Evolutionary conservation across 2,797 vertebrate genomes (phyloP).

Genomic region (Trematomus bernacchii): DNA sequence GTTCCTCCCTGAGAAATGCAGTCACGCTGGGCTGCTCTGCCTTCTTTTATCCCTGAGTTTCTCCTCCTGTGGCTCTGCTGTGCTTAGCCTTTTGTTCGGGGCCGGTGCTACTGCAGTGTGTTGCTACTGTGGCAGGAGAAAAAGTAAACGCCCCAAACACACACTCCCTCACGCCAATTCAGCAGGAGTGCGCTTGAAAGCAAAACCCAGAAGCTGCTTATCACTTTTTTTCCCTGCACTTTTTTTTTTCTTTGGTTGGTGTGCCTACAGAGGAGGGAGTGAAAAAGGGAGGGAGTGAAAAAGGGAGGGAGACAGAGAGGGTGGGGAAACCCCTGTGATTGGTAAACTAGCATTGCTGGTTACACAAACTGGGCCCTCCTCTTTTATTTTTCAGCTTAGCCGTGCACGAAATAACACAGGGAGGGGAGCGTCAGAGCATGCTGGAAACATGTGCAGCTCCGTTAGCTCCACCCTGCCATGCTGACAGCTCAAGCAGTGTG

Average conservation of each 20-base stretch:
- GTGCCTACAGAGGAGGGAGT: constrained; percentile 74
- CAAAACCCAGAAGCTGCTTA: constrained; percentile 88
- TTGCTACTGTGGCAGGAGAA: constrained; percentile 75
- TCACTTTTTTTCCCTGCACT: constrained; percentile 78
- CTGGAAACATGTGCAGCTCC: constrained; percentile 75
- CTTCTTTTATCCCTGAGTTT: constrained; percentile 68
- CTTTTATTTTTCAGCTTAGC: constrained; percentile 51
- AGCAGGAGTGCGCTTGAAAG: constrained; percentile 84
- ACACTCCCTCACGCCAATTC: constrained; percentile 67
- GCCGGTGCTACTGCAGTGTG: constrained; percentile 61
- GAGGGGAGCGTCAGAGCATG: constrained; percentile 61
- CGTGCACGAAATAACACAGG: constrained; percentile 48
- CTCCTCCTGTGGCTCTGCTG: constrained; percentile 70
- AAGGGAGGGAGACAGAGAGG: constrained; percentile 48
- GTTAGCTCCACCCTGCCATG: constrained; percentile 61
- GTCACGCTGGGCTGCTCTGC: constrained; percentile 67
- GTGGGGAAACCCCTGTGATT: constrained; percentile 81
- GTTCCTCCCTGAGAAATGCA: constrained; percentile 71
- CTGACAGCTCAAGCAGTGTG: constrained; percentile 72
- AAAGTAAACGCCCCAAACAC: constrained; percentile 55
- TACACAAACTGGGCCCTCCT: constrained; percentile 63
- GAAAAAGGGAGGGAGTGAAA: constrained; percentile 37
- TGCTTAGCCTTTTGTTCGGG: constrained; percentile 75
- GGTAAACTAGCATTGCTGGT: constrained; percentile 67
- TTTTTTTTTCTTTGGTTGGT: constrained; percentile 64